These are phyloP conservation scores for Phenacoccus solenopsis DNA, from an alignment of 1,140 invertebrate genomes.

Conservation along the genomic window DNA sequence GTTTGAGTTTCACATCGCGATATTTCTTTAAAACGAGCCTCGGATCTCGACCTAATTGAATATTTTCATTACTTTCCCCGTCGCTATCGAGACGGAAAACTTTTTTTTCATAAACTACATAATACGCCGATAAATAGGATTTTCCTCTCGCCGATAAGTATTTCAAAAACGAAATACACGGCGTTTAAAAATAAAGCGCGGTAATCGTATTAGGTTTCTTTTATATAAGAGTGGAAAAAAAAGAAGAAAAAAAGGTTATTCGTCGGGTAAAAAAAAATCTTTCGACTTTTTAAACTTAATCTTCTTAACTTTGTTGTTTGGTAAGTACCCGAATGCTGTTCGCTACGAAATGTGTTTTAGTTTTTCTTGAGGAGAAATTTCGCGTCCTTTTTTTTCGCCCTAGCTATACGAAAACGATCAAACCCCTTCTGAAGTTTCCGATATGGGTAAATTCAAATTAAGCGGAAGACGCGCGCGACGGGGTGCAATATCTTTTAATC, in stretches of 20 bases:
- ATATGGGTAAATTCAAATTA: slow-evolving; percentile 14
- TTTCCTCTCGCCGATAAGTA: too few species aligned
- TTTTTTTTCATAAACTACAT: too few species aligned
- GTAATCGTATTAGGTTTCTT: neutral
- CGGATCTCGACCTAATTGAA: too few species aligned
- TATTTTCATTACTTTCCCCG: too few species aligned
- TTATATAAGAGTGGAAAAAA: slow-evolving; percentile 9
- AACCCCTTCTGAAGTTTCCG: neutral
- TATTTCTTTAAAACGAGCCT: too few species aligned
- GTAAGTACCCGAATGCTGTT: neutral
- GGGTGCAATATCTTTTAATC: neutral
- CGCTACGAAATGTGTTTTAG: slow-evolving; percentile 11
- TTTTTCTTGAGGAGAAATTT: neutral
- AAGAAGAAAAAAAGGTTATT: slow-evolving; percentile 16
- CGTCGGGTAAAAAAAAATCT: slow-evolving; percentile 11
- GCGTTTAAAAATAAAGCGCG: neutral
- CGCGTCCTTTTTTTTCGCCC: neutral
- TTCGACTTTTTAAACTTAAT: slow-evolving; percentile 9
- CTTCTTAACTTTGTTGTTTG: slow-evolving; percentile 15
- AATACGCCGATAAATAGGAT: too few species aligned
- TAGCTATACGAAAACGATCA: neutral
- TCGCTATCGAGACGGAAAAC: too few species aligned
- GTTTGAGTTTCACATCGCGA: too few species aligned
- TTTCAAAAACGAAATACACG: neutral
- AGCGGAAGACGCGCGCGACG: neutral